Conservation (phyloP, 2,797 vertebrate species). For the Spheniscus humboldti region DNA sequence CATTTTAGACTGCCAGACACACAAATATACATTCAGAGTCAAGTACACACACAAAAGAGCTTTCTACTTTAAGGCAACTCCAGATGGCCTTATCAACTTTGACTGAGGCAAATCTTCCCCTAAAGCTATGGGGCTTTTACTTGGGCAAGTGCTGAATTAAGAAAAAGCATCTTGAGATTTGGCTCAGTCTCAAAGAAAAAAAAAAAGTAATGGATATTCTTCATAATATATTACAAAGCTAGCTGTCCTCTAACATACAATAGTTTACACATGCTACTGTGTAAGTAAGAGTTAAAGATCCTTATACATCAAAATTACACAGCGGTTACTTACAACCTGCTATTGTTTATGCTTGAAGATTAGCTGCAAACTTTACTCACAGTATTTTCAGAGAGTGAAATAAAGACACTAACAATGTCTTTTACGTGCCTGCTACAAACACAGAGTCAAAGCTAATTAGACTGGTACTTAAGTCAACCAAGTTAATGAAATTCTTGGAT, state of each 20-base stretch:
- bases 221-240: neutral
- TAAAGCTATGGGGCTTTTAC: neutral
- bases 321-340: neutral
- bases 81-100: neutral
- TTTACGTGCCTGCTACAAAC: neutral
- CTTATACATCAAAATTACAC: neutral
- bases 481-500: neutral
- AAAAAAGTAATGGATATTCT: neutral
- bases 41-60: neutral
- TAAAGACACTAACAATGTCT: neutral
- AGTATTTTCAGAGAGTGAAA: neutral
- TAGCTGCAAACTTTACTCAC: neutral
- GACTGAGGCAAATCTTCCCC: neutral
- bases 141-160: neutral
- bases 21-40: neutral
- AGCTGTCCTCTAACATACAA: neutral
- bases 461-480: neutral
- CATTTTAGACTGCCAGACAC: constrained; percentile 30
- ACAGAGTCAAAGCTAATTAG: neutral
- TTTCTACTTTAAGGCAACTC: neutral
- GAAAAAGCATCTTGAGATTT: neutral
- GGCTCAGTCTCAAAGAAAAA: neutral
- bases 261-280: neutral
- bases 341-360: neutral
- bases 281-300: neutral